Evolutionary conservation across 1,140 invertebrate species (phyloP).

Genomic region (Halictus rubicundus): DNA sequence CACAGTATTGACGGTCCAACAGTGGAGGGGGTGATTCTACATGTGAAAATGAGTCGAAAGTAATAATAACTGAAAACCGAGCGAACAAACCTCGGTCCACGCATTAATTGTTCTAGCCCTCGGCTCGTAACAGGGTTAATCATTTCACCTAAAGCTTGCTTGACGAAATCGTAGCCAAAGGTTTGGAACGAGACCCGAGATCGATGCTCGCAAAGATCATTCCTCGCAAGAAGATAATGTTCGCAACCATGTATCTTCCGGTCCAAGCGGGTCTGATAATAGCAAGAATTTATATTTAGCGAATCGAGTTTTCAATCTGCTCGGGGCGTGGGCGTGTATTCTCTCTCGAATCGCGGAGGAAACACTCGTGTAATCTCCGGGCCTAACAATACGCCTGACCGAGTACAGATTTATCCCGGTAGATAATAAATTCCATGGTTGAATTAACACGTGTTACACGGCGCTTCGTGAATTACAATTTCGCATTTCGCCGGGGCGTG

Average conservation of each 20-base stretch:
- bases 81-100: too few species aligned
- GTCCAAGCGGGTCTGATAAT: background rate
- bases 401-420: background rate
- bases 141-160: too few species aligned
- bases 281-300: background rate
- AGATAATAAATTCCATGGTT: slow-evolving; percentile 3
- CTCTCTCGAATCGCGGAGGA: background rate
- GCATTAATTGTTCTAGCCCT: too few species aligned
- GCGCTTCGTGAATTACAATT: slow-evolving; percentile 3
- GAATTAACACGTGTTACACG: background rate
- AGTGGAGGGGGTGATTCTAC: too few species aligned
- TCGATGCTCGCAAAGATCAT: background rate
- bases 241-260: background rate
- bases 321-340: background rate
- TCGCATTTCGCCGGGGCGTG: background rate
- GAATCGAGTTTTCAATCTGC: background rate
- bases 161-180: too few species aligned
- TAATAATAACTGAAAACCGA: too few species aligned
- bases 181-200: too few species aligned
- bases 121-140: too few species aligned
- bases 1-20: too few species aligned
- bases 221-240: background rate
- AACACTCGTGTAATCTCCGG: background rate
- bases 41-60: too few species aligned
- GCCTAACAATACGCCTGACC: background rate